Conservation (phyloP, 2,113 vertebrate species). For the Illadopsis cleaveri region DNA sequence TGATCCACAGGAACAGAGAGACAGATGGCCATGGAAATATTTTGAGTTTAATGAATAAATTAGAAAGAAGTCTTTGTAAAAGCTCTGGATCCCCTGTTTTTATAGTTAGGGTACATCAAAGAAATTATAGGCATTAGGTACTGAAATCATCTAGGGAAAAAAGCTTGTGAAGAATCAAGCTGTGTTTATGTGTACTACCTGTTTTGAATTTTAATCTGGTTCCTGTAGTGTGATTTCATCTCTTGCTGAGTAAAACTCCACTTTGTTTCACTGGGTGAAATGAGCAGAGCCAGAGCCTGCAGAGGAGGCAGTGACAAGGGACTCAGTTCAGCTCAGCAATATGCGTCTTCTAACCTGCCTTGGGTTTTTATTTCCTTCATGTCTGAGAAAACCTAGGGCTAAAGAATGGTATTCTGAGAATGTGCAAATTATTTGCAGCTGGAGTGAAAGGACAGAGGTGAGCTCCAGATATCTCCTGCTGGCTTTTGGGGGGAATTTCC, state of each 20-base stretch:
- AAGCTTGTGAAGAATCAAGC: background rate
- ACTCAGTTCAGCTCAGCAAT: background rate
- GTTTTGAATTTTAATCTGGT: background rate
- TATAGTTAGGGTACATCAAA: background rate
- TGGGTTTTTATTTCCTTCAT: background rate
- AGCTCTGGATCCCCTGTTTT: background rate
- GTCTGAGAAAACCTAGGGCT: background rate
- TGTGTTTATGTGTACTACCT: background rate
- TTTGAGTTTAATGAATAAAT: conserved; percentile 8
- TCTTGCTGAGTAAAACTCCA: background rate
- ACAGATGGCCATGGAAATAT: background rate
- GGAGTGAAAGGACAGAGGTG: background rate
- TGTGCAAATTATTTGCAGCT: background rate
- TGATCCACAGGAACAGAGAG: background rate
- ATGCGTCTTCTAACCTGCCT: accelerated
- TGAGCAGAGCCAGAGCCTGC: background rate
- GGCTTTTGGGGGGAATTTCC: background rate
- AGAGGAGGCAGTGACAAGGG: background rate
- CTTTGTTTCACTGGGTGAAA: background rate
- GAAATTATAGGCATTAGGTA: background rate
- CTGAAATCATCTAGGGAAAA: background rate
- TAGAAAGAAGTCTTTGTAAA: background rate
- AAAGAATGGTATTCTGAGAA: background rate
- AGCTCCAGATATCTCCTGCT: background rate
- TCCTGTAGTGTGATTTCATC: background rate